These are phyloP conservation scores for Ariopsis seemanni DNA, from an alignment of 2,113 vertebrate species.

Conservation along the genomic window DNA sequence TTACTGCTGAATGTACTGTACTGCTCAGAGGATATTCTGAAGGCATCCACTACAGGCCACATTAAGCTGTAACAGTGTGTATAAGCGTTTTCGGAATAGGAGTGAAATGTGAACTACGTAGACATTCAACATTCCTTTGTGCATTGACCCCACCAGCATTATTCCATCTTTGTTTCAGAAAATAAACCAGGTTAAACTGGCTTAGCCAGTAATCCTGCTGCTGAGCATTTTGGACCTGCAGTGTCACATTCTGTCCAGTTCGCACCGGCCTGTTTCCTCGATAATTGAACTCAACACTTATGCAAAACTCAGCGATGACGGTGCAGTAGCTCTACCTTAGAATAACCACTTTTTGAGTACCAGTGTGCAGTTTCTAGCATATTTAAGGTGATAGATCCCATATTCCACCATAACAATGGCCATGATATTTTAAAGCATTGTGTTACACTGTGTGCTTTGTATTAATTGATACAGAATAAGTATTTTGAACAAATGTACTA, in stretches of 20 bases:
- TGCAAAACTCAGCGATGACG: not conserved
- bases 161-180: conserved; percentile 14
- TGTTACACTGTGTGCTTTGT: not conserved
- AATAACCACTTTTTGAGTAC: not conserved
- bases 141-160: conserved; percentile 1
- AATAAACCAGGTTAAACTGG: conserved; percentile 36
- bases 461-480: not conserved
- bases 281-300: not conserved
- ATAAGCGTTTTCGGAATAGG: conserved; percentile 21
- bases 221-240: conserved; percentile 44
- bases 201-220: conserved; percentile 38
- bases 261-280: conserved; percentile 6
- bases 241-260: conserved; percentile 48
- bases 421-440: not conserved
- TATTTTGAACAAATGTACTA: not conserved
- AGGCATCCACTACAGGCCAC: not conserved
- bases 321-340: not conserved
- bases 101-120: conserved; percentile 42
- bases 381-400: not conserved
- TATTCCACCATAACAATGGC: not conserved
- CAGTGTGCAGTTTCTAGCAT: not conserved
- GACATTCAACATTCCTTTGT: conserved; percentile 57
- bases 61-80: conserved; percentile 15
- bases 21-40: not conserved
- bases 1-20: not conserved